These are phyloP conservation scores for Petrosia ficiformis DNA, from an alignment of 37 sponge, comb jelly and placozoan species.

Conservation along the genomic window DNA sequence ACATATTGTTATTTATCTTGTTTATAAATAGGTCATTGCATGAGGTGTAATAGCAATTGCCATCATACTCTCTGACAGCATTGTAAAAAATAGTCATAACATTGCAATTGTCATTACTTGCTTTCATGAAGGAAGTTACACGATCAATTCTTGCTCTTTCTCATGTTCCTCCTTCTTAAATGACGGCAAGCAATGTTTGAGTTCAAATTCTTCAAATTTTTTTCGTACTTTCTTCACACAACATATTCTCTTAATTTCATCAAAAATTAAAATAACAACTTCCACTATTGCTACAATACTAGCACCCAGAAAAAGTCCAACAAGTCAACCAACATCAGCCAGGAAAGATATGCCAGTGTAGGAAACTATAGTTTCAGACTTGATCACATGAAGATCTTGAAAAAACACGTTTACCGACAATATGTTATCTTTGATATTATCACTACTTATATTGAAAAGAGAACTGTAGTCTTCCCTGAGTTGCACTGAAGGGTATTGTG, in stretches of 20 bases:
- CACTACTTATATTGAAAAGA: background rate
- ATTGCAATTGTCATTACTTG: no score
- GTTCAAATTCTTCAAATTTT: background rate
- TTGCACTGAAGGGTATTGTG: background rate
- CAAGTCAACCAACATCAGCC: slow-evolving; percentile 34
- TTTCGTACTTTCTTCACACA: background rate
- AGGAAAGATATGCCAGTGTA: background rate
- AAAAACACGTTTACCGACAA: slow-evolving; percentile 20
- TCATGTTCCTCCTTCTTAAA: background rate
- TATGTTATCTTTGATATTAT: slow-evolving; percentile 18
- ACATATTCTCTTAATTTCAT: slow-evolving; percentile 4
- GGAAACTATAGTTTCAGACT: background rate
- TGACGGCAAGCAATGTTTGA: no score
- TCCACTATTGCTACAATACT: slow-evolving; percentile 10
- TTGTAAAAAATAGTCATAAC: no score
- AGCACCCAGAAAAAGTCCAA: slow-evolving; percentile 26
- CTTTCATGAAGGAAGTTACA: no score
- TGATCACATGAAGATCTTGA: background rate
- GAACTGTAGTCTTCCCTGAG: background rate
- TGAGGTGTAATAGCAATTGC: no score
- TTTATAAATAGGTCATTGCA: no score
- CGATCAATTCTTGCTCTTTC: no score
- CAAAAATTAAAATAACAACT: slow-evolving; percentile 3
- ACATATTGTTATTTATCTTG: no score
- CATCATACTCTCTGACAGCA: no score